phyloP scores from a whole-genome alignment of 2,113 vertebrate species.

The Datnioides undecimradiatus region DNA sequence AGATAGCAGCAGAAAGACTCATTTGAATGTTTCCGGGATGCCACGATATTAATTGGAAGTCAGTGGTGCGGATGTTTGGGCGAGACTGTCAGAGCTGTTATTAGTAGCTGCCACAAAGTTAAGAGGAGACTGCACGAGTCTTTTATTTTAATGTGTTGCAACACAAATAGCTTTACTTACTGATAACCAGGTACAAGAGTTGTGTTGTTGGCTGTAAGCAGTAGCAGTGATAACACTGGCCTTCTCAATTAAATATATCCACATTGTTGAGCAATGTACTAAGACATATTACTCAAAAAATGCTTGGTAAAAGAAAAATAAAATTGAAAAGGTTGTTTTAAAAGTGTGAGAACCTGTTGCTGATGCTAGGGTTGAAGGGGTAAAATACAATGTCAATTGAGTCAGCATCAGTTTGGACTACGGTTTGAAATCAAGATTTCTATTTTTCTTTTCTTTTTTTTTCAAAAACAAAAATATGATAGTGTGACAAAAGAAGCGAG shows the following conservation, averaged over 20 bases:
- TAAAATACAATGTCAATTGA: too few relatives aligned
- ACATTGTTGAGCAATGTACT: not conserved
- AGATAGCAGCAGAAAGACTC: constrained; percentile 31
- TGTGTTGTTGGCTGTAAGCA: not conserved
- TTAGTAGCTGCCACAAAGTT: constrained; percentile 23
- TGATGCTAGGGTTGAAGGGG: not conserved
- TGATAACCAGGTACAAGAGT: not conserved
- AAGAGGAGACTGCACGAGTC: not conserved
- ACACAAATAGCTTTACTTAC: not conserved
- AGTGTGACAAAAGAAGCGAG: too few relatives aligned
- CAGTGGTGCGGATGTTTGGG: constrained; percentile 38
- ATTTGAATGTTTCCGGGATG: constrained; percentile 38
- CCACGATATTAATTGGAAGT: constrained; percentile 56
- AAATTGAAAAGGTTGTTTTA: not conserved
- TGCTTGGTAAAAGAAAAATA: not conserved
- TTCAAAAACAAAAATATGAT: too few relatives aligned
- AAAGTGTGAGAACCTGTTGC: too few relatives aligned
- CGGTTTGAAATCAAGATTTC: too few relatives aligned
- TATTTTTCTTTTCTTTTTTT: too few relatives aligned
- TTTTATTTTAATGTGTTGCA: not conserved
- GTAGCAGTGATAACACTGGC: not conserved
- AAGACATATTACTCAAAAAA: not conserved
- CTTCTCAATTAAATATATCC: not conserved
- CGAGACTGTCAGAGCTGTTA: constrained; percentile 21
- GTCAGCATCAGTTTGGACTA: too few relatives aligned